Conservation (phyloP, 2,113 vertebrate species). For the Rostratula benghalensis region DNA sequence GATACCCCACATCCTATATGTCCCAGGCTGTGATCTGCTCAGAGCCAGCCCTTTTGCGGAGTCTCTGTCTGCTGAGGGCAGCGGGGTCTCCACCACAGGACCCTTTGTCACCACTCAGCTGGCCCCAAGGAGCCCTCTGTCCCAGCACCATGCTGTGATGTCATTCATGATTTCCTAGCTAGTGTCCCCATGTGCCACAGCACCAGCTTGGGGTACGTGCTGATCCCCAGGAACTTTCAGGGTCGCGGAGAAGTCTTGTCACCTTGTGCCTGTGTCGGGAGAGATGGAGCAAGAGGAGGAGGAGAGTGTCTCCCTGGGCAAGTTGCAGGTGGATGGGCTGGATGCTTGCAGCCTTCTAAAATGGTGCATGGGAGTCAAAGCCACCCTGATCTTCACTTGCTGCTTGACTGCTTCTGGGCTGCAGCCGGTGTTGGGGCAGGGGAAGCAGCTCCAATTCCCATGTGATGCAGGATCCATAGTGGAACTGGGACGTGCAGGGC, state of each 20-base stretch:
- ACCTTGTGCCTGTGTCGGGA: not conserved
- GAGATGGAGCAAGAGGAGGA: not conserved
- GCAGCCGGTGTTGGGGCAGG: not conserved
- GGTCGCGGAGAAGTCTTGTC: not conserved
- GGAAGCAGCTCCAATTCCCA: not conserved
- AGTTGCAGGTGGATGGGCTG: not conserved
- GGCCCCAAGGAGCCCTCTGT: not conserved
- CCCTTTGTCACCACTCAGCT: not conserved
- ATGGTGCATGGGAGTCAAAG: not conserved
- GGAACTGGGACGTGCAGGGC: not conserved
- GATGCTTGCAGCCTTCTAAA: not conserved
- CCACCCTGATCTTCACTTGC: not conserved
- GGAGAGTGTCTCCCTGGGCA: not conserved
- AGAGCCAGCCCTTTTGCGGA: not conserved
- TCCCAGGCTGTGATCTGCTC: not conserved
- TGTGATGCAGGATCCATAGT: not conserved
- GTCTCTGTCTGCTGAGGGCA: not conserved
- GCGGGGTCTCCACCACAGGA: not conserved
- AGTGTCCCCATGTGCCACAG: fast-evolving
- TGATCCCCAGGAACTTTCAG: not conserved
- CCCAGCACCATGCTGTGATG: not conserved
- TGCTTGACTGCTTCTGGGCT: not conserved
- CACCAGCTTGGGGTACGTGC: fast-evolving
- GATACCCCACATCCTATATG: not conserved
- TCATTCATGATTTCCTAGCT: not conserved